phyloP scores from a whole-genome alignment of 2,888 invertebrate genomes.

The Azorinus chamasolen region DNA sequence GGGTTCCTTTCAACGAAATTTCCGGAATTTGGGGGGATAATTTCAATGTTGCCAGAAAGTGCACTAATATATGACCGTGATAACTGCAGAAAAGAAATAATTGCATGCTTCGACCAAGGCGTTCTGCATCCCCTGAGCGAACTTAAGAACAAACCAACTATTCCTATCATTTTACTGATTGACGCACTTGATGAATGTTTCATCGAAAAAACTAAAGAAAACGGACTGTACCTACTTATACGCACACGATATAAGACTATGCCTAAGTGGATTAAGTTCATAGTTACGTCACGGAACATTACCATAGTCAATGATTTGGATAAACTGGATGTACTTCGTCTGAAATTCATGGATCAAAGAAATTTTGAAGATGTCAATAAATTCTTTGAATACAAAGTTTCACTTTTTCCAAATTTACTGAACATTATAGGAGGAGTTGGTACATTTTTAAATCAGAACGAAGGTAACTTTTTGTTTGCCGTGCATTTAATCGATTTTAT shows the following conservation, averaged over 20 bases:
- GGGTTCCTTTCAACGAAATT: slow-evolving; percentile 32
- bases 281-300: slow-evolving; percentile 21
- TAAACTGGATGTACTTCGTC: neutral
- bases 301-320: neutral
- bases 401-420: neutral
- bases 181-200: slow-evolving; percentile 39
- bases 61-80: slow-evolving; percentile 17
- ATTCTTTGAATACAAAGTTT: neutral
- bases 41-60: slow-evolving; percentile 8
- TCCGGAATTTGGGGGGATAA: slow-evolving; percentile 34
- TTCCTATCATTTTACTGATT: slow-evolving; percentile 9
- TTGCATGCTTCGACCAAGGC: slow-evolving; percentile 41
- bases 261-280: slow-evolving; percentile 34
- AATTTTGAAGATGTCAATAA: slow-evolving; percentile 15
- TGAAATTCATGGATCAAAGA: slow-evolving; percentile 10
- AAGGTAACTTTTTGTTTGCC: slow-evolving; percentile 14
- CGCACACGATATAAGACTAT: neutral
- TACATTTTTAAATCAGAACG: neutral
- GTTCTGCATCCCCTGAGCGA: slow-evolving; percentile 14
- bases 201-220: slow-evolving; percentile 2
- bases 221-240: slow-evolving; percentile 4
- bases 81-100: slow-evolving; percentile 14
- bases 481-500: neutral
- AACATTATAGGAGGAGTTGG: neutral
- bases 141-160: neutral